Conservation (phyloP, 2,113 vertebrate genomes). For the Plecturocebus donacophilus region DNA sequence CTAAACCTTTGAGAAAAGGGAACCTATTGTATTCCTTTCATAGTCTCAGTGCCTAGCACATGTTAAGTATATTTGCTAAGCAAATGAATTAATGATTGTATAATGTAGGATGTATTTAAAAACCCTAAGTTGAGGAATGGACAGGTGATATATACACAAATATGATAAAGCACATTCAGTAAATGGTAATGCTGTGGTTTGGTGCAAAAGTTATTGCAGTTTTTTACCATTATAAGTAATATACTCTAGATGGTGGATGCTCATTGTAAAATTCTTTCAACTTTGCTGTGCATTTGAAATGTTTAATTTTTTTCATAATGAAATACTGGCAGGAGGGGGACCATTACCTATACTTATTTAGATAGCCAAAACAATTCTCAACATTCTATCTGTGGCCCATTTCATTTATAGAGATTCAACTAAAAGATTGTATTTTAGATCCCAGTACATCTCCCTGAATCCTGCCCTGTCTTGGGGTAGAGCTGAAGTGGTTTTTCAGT, state of each 20-base stretch:
- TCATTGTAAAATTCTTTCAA: slow-evolving; percentile 12
- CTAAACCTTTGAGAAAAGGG: background rate
- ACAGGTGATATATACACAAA: background rate
- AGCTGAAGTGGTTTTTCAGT: background rate
- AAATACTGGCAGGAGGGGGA: background rate
- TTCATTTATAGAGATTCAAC: background rate
- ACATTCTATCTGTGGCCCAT: background rate
- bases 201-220: no score
- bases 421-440: slow-evolving; percentile 16
- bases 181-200: background rate
- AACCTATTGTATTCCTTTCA: background rate
- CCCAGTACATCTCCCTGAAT: background rate
- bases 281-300: slow-evolving; percentile 21
- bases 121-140: background rate
- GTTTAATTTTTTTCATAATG: slow-evolving; percentile 51
- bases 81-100: slow-evolving; percentile 2
- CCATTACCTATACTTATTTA: background rate
- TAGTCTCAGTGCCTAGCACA: background rate
- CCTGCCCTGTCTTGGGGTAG: background rate
- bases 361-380: slow-evolving; percentile 21
- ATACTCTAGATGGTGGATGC: background rate
- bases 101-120: background rate
- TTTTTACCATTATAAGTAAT: background rate
- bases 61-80: background rate
- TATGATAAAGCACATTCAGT: slow-evolving; percentile 8